Conservation (phyloP, 2,888 invertebrate species). For the Ophion costatus region DNA sequence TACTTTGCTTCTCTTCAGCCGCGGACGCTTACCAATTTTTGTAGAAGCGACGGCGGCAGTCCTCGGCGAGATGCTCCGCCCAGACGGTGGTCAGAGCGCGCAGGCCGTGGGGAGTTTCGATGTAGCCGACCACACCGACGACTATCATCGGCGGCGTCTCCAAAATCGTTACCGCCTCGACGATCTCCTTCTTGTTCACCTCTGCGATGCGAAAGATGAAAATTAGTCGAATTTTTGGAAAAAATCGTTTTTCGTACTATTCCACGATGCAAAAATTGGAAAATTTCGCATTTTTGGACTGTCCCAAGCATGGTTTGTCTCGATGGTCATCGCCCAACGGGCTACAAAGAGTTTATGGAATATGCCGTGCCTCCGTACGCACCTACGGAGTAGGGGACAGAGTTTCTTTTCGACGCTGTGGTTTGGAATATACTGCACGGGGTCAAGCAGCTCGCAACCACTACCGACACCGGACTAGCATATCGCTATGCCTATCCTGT, state of each 20-base stretch:
- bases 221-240: too few relatives aligned
- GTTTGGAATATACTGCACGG: constrained; percentile 85
- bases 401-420: constrained; percentile 88
- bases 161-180: constrained; percentile 98
- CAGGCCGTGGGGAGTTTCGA: constrained; percentile 98
- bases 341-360: constrained; percentile 90
- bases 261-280: not conserved
- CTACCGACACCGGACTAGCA: constrained; percentile 73
- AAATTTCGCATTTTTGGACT: constrained; percentile 72
- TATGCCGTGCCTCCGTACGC: constrained; percentile 87
- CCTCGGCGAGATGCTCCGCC: constrained; percentile 99
- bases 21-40: constrained; percentile 95
- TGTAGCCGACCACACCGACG: constrained; percentile 99
- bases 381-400: constrained; percentile 84
- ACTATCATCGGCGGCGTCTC: constrained; percentile 99
- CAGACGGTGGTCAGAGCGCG: constrained; percentile 97
- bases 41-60: constrained; percentile 99
- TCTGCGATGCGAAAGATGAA: constrained; percentile 85
- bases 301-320: constrained; percentile 90
- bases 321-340: constrained; percentile 88
- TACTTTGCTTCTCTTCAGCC: not conserved
- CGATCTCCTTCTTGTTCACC: constrained; percentile 99
- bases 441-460: constrained; percentile 81
- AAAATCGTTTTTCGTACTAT: too few relatives aligned
- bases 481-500: constrained; percentile 73